Evolutionary conservation across 1,140 invertebrate species (phyloP), one percentile per base, ranked within the genome.

Genomic region (Octopus sinensis): DNA sequence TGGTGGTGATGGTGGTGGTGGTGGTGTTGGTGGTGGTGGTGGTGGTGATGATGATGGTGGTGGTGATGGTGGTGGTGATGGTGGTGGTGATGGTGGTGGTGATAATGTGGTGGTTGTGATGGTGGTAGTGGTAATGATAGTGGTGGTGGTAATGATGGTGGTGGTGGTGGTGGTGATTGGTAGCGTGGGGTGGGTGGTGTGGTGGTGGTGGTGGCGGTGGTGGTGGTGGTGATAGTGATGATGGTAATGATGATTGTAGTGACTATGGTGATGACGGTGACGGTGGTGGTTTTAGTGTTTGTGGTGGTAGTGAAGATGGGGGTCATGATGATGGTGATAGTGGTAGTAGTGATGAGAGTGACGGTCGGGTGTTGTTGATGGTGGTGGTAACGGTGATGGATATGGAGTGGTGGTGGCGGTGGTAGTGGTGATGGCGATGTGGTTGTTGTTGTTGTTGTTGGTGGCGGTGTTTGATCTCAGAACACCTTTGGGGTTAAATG

Each of bases 201-300:
- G 79, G 23, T 17, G 43, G 10, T n/a, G 1, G 43, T 80, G 4
- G 79, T 85, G 30, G 84, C 68, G 51, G 80, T 81, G n/a, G 82
- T 81, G 54, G 81, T 83, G 23, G 73, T n/a, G 62, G 84, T 84
- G 6, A 81, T 68, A 53, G n/a, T 71, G 10, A 56, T 80, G 5
- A 86, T 53, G 12, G 82, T 79, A 76, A 78, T 81, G 52, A 53
- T 56, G 43, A 79, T 56, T 2, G 23, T 54, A 23, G 78, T 80
- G 43, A 82, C 54, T 17, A 78, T 71, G 17, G 30, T 79, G 43
- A 71, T 82, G n/a, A 56, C 56, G 62, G 75, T 62, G 17, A 62
- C 17, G 17, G n/a, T n/a, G n/a, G n/a, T n/a, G n/a, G n/a, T n/a
- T n/a, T n/a, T n/a, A n/a, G n/a, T n/a, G n/a, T n/a, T n/a, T n/a